Conservation (phyloP, 2,888 invertebrate species). For the Geotrupes spiniger region DNA sequence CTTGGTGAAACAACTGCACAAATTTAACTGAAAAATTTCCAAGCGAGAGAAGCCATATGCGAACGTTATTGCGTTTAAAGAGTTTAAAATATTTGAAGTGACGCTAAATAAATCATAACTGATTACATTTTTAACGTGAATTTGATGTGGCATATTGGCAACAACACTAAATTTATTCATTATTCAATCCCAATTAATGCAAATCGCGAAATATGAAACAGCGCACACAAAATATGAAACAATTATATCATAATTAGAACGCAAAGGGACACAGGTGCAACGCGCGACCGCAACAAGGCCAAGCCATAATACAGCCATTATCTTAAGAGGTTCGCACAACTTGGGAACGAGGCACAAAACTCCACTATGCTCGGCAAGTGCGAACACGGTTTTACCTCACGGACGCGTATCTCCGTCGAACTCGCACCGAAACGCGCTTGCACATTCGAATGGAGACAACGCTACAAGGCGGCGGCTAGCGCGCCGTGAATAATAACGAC, state of each 20-base stretch:
- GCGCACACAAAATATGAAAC: slow-evolving; percentile 21
- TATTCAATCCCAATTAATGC: too few species aligned
- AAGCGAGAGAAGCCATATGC: too few species aligned
- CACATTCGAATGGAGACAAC: slow-evolving; percentile 4
- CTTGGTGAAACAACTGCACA: too few species aligned
- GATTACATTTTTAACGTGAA: too few species aligned
- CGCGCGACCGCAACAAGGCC: slow-evolving; percentile 38
- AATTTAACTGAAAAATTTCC: too few species aligned
- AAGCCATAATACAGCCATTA: slow-evolving; percentile 42
- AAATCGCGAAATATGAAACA: not conserved
- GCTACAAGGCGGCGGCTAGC: not conserved
- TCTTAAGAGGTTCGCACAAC: slow-evolving; percentile 39
- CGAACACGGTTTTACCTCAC: slow-evolving; percentile 1
- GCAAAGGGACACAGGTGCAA: slow-evolving; percentile 35
- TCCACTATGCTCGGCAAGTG: slow-evolving; percentile 21
- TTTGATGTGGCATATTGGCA: too few species aligned
- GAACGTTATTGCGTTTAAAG: too few species aligned
- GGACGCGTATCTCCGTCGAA: slow-evolving; percentile 16
- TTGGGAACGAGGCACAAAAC: slow-evolving; percentile 26
- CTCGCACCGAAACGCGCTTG: slow-evolving; percentile 10
- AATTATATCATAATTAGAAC: slow-evolving; percentile 38
- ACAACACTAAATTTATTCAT: too few species aligned
- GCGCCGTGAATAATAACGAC: slow-evolving; percentile 13
- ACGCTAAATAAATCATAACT: too few species aligned
- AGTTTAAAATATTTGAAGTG: too few species aligned